These are phyloP conservation scores for Chrysocyon brachyurus DNA, from an alignment of 2,797 vertebrate genomes.

Conservation along the genomic window DNA sequence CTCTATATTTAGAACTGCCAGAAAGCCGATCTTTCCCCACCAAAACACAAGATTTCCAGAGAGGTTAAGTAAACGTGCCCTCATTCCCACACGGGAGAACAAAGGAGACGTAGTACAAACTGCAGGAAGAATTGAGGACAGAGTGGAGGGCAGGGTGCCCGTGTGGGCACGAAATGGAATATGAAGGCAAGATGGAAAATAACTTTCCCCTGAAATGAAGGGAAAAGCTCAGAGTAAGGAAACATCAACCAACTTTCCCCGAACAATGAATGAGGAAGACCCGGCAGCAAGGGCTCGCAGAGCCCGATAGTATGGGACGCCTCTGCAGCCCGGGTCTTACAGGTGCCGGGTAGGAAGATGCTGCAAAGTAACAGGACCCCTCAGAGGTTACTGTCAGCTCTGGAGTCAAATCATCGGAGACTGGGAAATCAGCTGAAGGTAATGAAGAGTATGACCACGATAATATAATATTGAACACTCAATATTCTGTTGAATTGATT, in stretches of 20 bases:
- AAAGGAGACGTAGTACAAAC: neutral
- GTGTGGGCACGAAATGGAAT: accelerated
- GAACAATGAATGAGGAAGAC: neutral
- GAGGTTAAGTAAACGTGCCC: neutral
- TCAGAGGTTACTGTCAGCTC: neutral
- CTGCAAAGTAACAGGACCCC: neutral
- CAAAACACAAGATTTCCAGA: conserved; percentile 4
- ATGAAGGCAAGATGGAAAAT: neutral
- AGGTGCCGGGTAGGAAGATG: neutral
- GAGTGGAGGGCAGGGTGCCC: neutral
- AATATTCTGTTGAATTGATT: neutral
- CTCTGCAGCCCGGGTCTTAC: neutral
- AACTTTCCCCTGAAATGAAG: neutral
- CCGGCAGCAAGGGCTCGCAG: neutral
- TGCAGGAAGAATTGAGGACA: neutral
- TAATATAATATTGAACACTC: neutral
- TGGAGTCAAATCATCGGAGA: neutral
- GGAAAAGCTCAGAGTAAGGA: neutral
- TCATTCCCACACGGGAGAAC: neutral
- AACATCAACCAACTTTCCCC: neutral
- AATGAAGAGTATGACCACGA: neutral
- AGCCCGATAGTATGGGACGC: neutral
- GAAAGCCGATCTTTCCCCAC: neutral
- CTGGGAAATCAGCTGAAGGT: neutral
- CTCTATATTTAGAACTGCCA: neutral